A percentile compares a stretch with the other conserved stretches of the same genome.
Evolutionary conservation across 2,888 invertebrate species (phyloP).

Genomic region (Scaptomyza flava): DNA sequence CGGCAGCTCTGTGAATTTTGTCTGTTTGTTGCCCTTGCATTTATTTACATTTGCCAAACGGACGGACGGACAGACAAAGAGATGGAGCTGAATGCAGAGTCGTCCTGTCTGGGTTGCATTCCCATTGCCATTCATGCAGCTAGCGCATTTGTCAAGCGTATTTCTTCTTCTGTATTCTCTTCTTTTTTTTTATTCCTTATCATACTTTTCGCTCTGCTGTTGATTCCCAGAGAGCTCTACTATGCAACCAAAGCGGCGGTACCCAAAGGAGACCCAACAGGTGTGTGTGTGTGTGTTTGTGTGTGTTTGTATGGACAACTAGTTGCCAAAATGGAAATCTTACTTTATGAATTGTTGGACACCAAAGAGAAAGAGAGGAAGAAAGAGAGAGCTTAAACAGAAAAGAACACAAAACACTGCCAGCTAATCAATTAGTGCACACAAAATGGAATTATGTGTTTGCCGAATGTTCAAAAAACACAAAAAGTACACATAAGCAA

Average conservation of each 20-base stretch:
- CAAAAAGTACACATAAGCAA: background rate
- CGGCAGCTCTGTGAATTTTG: constrained; percentile 32
- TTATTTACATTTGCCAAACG: constrained; percentile 69
- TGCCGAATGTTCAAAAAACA: background rate
- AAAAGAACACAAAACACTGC: background rate
- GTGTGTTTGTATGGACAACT: constrained; percentile 23
- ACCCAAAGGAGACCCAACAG: constrained; percentile 47
- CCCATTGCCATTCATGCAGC: constrained; percentile 51
- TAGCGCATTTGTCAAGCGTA: constrained; percentile 47
- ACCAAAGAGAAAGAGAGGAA: background rate
- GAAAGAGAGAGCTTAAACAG: background rate
- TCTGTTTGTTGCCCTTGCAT: constrained; percentile 54
- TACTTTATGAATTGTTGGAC: constrained; percentile 29
- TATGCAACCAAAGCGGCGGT: constrained; percentile 21
- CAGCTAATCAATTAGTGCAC: constrained; percentile 52
- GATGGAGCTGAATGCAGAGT: constrained; percentile 39
- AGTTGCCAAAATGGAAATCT: constrained; percentile 48
- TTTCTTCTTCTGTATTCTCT: constrained; percentile 35
- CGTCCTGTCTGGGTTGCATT: constrained; percentile 52
- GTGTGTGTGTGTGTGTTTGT: too few species aligned
- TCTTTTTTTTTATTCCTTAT: constrained; percentile 23
- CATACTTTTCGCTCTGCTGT: background rate
- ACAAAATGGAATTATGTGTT: constrained; percentile 32
- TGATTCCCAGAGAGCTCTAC: constrained; percentile 21
- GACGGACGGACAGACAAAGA: constrained; percentile 12